These are phyloP conservation scores for Parthenolecanium corni DNA, from an alignment of 2,888 invertebrate genomes.

Conservation along the genomic window DNA sequence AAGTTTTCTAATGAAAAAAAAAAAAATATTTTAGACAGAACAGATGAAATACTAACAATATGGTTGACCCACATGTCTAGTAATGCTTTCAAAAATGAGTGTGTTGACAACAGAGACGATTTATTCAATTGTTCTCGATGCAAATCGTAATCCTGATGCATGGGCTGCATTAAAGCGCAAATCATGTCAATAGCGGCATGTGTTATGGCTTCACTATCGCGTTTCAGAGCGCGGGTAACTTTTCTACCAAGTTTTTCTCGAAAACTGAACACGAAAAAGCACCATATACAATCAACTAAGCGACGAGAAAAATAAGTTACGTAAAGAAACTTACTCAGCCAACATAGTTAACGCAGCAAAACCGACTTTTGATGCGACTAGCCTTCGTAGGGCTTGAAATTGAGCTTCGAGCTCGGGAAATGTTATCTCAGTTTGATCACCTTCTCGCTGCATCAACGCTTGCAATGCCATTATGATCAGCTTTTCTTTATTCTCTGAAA, in stretches of 20 bases:
- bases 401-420: slow-evolving; percentile 72
- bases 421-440: slow-evolving; percentile 49
- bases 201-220: slow-evolving; percentile 78
- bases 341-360: slow-evolving; percentile 89
- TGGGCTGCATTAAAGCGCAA: slow-evolving; percentile 96
- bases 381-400: slow-evolving; percentile 82
- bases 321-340: slow-evolving; percentile 50
- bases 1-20: neutral
- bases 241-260: slow-evolving; percentile 88
- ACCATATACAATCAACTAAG: neutral
- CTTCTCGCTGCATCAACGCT: slow-evolving; percentile 63
- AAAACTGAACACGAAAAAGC: slow-evolving; percentile 49
- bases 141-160: slow-evolving; percentile 91
- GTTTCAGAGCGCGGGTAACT: slow-evolving; percentile 78
- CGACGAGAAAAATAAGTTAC: neutral
- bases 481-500: slow-evolving; percentile 97
- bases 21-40: slow-evolving; percentile 2
- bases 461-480: slow-evolving; percentile 82
- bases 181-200: slow-evolving; percentile 96
- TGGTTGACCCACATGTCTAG: slow-evolving; percentile 90
- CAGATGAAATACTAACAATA: slow-evolving; percentile 56
- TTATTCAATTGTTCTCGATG: slow-evolving; percentile 97
- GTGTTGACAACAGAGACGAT: slow-evolving; percentile 81
- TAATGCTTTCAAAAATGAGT: slow-evolving; percentile 81
- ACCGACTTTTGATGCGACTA: slow-evolving; percentile 95